phyloP scores from a whole-genome alignment of 2,113 vertebrate genomes.

The Nothobranchius furzeri region DNA sequence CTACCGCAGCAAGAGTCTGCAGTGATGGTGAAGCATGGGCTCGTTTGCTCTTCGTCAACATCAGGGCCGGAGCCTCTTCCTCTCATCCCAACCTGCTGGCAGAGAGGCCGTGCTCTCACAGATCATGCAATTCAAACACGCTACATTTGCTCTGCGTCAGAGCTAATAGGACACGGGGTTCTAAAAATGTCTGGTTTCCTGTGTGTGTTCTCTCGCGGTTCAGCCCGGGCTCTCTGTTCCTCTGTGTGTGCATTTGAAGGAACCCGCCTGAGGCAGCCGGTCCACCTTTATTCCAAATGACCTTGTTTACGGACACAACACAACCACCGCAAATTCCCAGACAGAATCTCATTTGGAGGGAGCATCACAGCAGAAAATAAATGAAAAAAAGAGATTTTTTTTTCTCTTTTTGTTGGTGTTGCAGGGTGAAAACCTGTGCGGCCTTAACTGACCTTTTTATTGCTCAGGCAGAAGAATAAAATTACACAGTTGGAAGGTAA shows the following conservation, averaged over 20 bases:
- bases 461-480: conserved; percentile 19
- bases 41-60: conserved; percentile 65
- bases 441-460: conserved; percentile 41
- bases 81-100: conserved; percentile 66
- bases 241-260: conserved; percentile 22
- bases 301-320: conserved; percentile 80
- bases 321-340: conserved; percentile 66
- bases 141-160: conserved; percentile 67
- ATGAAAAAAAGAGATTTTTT: conserved; percentile 8
- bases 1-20: conserved; percentile 54
- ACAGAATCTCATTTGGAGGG: conserved; percentile 70
- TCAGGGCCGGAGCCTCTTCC: conserved; percentile 51
- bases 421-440: conserved; percentile 34
- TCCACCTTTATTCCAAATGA: conserved; percentile 81
- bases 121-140: conserved; percentile 71
- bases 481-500: conserved; percentile 24
- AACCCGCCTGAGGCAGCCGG: conserved; percentile 57
- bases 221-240: conserved; percentile 24
- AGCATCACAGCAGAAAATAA: conserved; percentile 40
- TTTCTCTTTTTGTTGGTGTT: conserved; percentile 1
- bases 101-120: conserved; percentile 57
- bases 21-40: conserved; percentile 38
- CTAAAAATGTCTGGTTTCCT: conserved; percentile 62
- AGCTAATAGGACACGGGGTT: conserved; percentile 68
- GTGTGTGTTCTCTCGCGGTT: conserved; percentile 57